These are phyloP conservation scores for Oryctolagus cuniculus DNA, from an alignment of 2,113 vertebrate genomes.

Conservation along the genomic window mOryCun1.1 NC_091445.1:86762501-86763000, in stretches of 20 bases:
- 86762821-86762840: neutral
- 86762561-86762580: neutral
- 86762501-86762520: slow-evolving; percentile 19
- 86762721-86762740: neutral
- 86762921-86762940: neutral
- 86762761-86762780: slow-evolving; percentile 22
- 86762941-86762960: neutral
- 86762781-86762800: neutral
- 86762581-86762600: neutral
- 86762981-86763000: neutral
- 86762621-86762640: neutral
- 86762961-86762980: neutral
- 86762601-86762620: neutral
- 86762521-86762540: neutral
- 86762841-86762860: neutral
- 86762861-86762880: neutral
- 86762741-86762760: neutral
- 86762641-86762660: neutral
- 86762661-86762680: slow-evolving; percentile 15
- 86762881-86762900: neutral
- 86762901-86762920: neutral
- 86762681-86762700: neutral
- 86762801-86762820: neutral
- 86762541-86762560: neutral
- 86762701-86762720: neutral